Evolutionary conservation across 1,140 invertebrate genomes (phyloP), one percentile per base, ranked within the genome.

Genomic region (Panonychus citri): DNA sequence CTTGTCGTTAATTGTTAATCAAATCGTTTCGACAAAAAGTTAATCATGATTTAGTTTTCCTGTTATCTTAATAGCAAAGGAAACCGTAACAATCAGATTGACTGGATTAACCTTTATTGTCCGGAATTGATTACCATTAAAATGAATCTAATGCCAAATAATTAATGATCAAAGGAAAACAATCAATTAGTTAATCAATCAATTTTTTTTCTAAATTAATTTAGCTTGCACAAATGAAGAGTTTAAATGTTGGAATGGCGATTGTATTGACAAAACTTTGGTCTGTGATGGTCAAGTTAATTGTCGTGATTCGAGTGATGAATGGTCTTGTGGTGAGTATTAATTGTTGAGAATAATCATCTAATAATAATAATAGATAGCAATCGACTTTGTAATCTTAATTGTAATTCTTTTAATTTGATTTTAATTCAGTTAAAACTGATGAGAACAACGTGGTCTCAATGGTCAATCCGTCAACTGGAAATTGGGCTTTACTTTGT

Each of bases 241-340:
- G 56, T 72, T 70, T 62, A 64, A 68, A 57, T 72, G 71, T 60
- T 66, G 64, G 34, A 65, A 64, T 48, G 66, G 67, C 2, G 62
- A 65, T 17, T 72, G 71, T 61, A 64, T 71, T n/a, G 62, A 65
- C 46, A 55, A 80, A 30, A 76, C 81, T 55, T 73, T 86, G 60
- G 79, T 79, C 60, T 94, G 89, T 69, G 82, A 85, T 57, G 83
- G 83, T 0, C 76, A 81, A 40, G 66, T 73, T 4, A 85, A 94
- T 61, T 94, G 88, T 66, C 30, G 12, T 34, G 69, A 75, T 62
- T 64, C 64, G n/a, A 65, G 64, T 27, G 72, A 74, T 61, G 72
- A 73, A 54, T 58, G 54, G 30, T 59, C 59, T 26, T 65, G 61
- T 53, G 56, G 59, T 37, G 24, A 53, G 42, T 46, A 10, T 19